These are phyloP conservation scores for Grallaria varia DNA, from an alignment of 2,113 vertebrate genomes.

Conservation along the genomic window DNA sequence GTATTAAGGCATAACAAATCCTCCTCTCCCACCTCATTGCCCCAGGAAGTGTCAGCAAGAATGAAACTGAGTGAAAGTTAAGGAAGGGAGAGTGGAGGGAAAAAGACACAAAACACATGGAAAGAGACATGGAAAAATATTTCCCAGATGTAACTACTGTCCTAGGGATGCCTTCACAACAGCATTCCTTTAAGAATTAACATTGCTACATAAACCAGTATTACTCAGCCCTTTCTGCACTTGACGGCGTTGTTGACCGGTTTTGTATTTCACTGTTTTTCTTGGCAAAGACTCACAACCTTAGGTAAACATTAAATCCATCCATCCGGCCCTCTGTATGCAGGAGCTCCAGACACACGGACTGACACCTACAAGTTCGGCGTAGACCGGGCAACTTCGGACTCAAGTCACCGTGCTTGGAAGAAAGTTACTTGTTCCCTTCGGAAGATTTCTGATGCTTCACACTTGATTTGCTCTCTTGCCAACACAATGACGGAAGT, in stretches of 20 bases:
- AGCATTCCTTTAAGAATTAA: background rate
- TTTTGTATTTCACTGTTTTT: constrained; percentile 51
- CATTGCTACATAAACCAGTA: constrained; percentile 1
- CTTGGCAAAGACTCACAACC: constrained; percentile 64
- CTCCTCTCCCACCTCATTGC: background rate
- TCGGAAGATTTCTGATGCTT: constrained; percentile 2
- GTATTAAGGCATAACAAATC: background rate
- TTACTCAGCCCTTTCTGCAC: background rate
- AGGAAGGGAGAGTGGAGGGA: background rate
- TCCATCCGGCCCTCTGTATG: constrained; percentile 29
- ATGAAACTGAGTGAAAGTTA: background rate
- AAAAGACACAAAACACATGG: background rate
- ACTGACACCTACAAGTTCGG: background rate
- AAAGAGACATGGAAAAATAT: background rate
- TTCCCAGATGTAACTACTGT: background rate
- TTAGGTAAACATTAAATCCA: constrained; percentile 67
- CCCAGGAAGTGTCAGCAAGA: background rate
- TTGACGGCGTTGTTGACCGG: background rate
- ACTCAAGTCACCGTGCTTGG: background rate
- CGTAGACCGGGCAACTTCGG: background rate
- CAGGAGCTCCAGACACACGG: background rate
- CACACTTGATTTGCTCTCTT: background rate
- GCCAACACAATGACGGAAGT: constrained; percentile 52
- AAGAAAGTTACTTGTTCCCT: background rate
- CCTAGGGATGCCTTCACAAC: background rate